These are phyloP conservation scores for Styela clava DNA, from an alignment of 23 tunicate genomes.

Conservation along the genomic window DNA sequence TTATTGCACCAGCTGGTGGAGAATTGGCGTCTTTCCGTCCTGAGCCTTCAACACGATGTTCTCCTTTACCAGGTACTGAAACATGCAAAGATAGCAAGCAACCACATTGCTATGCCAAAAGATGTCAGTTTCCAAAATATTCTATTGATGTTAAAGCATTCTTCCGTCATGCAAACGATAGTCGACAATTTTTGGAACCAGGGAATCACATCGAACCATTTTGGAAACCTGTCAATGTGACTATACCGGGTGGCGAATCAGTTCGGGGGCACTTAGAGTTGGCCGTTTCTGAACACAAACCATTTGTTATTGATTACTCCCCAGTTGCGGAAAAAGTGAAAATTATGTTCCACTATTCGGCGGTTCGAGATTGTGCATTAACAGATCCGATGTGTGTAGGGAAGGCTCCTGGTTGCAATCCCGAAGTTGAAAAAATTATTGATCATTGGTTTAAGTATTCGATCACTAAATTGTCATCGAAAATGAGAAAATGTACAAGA, in stretches of 20 bases:
- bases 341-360: constrained; percentile 56
- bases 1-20: neutral
- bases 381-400: constrained; percentile 38
- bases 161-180: constrained; percentile 76
- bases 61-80: constrained; percentile 37
- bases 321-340: constrained; percentile 77
- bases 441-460: constrained; percentile 35
- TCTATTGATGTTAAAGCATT: constrained; percentile 78
- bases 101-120: constrained; percentile 42
- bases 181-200: constrained; percentile 41
- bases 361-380: constrained; percentile 28
- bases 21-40: neutral
- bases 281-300: constrained; percentile 30
- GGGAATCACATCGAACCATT: constrained; percentile 34
- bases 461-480: constrained; percentile 21
- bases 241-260: constrained; percentile 12
- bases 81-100: constrained; percentile 28
- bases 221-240: constrained; percentile 42
- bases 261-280: constrained; percentile 45
- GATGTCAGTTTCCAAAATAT: constrained; percentile 48
- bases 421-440: constrained; percentile 32
- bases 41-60: constrained; percentile 15
- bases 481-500: constrained; percentile 7
- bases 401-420: constrained; percentile 39
- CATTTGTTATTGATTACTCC: constrained; percentile 51